Base-by-base conservation (phyloP, 1,140 invertebrate species). In the Drosophila willistoni region DNA sequence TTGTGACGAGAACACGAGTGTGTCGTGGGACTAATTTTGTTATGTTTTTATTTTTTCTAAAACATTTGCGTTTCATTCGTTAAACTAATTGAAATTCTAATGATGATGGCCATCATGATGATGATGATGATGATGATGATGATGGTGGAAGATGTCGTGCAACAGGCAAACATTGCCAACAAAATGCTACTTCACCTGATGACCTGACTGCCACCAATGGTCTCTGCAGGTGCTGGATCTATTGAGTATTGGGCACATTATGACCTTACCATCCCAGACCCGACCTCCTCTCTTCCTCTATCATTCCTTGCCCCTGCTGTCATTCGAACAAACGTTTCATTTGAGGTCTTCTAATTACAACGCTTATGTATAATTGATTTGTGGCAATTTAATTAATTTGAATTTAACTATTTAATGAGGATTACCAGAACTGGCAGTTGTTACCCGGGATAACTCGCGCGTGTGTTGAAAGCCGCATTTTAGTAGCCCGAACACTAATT, bases 341-440 rank as follows among this genome's bases (percentile, higher is more conserved):
- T 71, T 87, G 84, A 83, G 83, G 83, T 89, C 80, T 73, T 83
- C 83, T 87, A 87, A 87, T 87, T 87, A 89, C 83, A 74, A 51
- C 77, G 83, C 84, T 87, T 87, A 87, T 87, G 81, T 87, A 83
- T 87, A 87, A 87, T 87, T 87, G 83, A 87, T 89, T 89, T 87
- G 83, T 77, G 83, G 83, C 83, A 87, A 87, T 87, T 87, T 87
- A 87, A 89, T 89, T 87, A 87, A 87, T 87, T 87, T 87, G 83
- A 87, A 87, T 87, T 87, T 87, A 87, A 87, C 83, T 89, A 87
- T 87, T 87, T 87, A 87, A 87, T 87, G 82, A 82, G 83, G 82
- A 86, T 86, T 86, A 86, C 75, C 83, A 78, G 81, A 51, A 64
- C 59, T 17, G 44, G 19, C 71, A 59, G 56, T 44, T 44, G 66